Base-by-base conservation (phyloP, 2,113 vertebrate genomes). In the Epinephelus cyanopodus region DNA sequence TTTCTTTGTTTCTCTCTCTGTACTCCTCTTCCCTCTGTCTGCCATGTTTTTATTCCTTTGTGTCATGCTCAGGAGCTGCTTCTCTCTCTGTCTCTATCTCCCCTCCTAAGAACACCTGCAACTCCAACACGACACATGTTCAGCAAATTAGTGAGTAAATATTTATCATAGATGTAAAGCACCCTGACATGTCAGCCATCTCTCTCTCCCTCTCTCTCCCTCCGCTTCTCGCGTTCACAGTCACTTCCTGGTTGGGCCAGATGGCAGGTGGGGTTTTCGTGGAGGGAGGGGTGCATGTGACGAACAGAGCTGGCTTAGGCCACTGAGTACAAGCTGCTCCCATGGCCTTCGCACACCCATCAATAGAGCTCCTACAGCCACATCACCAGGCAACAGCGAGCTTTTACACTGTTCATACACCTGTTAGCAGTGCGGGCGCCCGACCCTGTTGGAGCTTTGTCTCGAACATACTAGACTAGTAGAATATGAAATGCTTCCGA, bases 241-340 rank as follows among this genome's bases (percentile, higher is more conserved):
- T 79, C 82, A 77, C 76, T 91, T 92, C 93, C 90, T 89, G 87
- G 91, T 92, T 83, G 67, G 82, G 58, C 86, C 92, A 94, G 92
- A 92, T 92, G 91, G 92, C 91, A 89, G 93, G 85, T 93, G 90
- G 88, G 79, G 77, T 67, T 90, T 89, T 88, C 61, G n/a, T 67
- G 65, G 80, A 74, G 81, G 75, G 68, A 63, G n/a, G 58, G 33
- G 71, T 56, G 66, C 45, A 77, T 42, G 71, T 63, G 79, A 76
- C 48, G 48, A 87, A 74, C 15, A 2, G 82, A 74, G 84, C 79
- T 82, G 86, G 89, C 87, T 87, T 68, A 76, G 87, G 83, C 85
- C 73, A 74, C 81, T 13, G 77, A 79, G 83, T 86, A 81, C 91
- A 92, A 93, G 91, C 88, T 90, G 91, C 92, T 93, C 80, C 77